Percentiles rank a stretch among this genome's conserved stretches.
Evolutionary conservation across 2,113 vertebrate species (phyloP).

Genomic region (Notiomystis cincta): DNA sequence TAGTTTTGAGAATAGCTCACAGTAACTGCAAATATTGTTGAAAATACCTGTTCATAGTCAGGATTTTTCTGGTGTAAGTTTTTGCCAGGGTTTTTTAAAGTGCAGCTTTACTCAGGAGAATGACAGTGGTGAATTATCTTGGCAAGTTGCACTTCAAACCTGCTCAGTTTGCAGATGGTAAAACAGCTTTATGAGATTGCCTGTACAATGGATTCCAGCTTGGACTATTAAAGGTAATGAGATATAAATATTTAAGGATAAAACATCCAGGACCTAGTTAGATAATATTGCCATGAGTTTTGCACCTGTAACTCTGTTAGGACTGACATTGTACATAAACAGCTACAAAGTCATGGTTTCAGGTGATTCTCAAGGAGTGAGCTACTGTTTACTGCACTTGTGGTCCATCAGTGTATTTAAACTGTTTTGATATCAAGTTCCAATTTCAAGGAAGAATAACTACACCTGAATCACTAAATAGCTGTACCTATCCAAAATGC

Average conservation of each 20-base stretch:
- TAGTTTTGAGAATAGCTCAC: constrained; percentile 5
- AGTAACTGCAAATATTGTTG: constrained; percentile 52
- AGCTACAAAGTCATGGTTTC: background rate
- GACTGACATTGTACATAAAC: background rate
- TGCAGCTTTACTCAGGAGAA: background rate
- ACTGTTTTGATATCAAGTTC: background rate
- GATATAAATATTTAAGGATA: background rate
- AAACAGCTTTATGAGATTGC: background rate
- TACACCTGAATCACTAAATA: background rate
- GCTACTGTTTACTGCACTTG: background rate
- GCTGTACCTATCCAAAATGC: background rate
- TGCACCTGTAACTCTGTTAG: background rate
- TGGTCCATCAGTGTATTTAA: too few species aligned
- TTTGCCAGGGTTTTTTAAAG: background rate
- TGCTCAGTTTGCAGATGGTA: background rate
- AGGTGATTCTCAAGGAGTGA: background rate
- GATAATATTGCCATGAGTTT: background rate
- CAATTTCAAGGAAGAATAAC: background rate
- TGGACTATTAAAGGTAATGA: background rate
- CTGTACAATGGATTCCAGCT: background rate
- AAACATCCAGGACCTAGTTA: background rate
- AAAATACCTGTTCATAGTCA: constrained; percentile 36
- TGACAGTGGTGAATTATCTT: background rate
- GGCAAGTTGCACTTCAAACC: background rate
- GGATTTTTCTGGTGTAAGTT: background rate